These are phyloP conservation scores for Linnaemya tessellans DNA, from an alignment of 2,888 invertebrate species.

Conservation along the genomic window DNA sequence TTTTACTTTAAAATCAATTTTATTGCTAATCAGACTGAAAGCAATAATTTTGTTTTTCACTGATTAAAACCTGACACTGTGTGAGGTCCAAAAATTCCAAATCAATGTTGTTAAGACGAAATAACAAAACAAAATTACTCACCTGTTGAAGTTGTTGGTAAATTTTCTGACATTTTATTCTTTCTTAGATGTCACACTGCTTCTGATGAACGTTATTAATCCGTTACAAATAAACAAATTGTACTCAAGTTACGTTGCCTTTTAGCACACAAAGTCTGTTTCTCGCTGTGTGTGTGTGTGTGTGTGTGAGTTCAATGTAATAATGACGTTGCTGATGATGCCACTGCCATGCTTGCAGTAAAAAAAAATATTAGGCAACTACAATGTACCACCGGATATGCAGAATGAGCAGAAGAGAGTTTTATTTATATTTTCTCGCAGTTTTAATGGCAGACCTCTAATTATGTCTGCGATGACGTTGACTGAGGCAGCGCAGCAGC, in stretches of 20 bases:
- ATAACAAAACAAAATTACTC: constrained; percentile 66
- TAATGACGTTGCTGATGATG: constrained; percentile 50
- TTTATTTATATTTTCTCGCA: not conserved
- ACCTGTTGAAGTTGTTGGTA: constrained; percentile 78
- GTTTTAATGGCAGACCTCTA: not conserved
- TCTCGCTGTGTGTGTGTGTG: not conserved
- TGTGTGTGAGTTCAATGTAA: not conserved
- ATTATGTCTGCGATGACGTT: not conserved
- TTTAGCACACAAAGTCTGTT: not conserved
- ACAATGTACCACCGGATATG: constrained; percentile 32
- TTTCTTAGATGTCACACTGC: constrained; percentile 44
- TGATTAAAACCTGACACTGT: not conserved
- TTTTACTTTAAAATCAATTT: too few species aligned
- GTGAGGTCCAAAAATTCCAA: not conserved
- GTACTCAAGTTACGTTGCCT: not conserved
- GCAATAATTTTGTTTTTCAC: too few species aligned
- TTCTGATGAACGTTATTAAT: constrained; percentile 36
- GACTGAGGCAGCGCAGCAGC: not conserved
- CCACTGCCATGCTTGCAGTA: constrained; percentile 29
- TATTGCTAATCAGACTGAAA: too few species aligned
- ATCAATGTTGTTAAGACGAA: not conserved
- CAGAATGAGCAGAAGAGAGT: not conserved
- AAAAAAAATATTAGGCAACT: not conserved
- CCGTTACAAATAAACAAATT: constrained; percentile 10
- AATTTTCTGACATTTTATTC: constrained; percentile 73